Conservation (phyloP, 2,113 vertebrate genomes). For the Oceanites oceanicus region DNA sequence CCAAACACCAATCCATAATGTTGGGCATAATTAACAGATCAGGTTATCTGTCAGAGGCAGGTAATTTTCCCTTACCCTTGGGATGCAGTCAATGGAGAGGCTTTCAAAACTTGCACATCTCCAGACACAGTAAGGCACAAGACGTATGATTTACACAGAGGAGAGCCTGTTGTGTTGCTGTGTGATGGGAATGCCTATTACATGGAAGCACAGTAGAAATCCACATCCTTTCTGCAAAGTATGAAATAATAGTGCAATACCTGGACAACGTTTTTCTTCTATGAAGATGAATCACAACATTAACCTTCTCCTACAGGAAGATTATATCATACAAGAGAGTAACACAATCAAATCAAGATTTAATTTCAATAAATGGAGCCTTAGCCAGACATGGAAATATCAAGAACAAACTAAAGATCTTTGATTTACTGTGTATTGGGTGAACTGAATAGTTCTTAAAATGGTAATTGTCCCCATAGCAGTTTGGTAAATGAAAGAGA, state of each 20-base stretch:
- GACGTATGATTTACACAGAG: not conserved
- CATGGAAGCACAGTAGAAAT: not conserved
- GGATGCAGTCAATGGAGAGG: not conserved
- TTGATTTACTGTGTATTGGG: not conserved
- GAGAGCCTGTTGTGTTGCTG: not conserved
- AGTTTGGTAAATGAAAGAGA: not conserved
- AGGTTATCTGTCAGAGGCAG: not conserved
- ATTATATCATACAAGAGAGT: not conserved
- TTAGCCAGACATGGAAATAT: not conserved
- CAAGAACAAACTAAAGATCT: not conserved
- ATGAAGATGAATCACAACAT: not conserved
- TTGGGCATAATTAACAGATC: slow-evolving; percentile 15
- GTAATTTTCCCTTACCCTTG: not conserved
- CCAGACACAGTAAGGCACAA: not conserved
- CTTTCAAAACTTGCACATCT: not conserved
- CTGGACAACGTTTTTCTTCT: not conserved
- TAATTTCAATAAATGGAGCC: not conserved
- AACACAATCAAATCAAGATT: not conserved
- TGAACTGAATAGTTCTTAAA: not conserved
- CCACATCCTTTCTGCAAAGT: not conserved
- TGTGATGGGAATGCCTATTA: not conserved
- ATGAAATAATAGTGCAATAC: not conserved
- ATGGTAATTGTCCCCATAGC: not conserved
- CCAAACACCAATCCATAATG: not conserved
- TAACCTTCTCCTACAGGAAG: not conserved